Base-by-base conservation (phyloP, 2,888 invertebrate species). In the Amiota mariae region DNA sequence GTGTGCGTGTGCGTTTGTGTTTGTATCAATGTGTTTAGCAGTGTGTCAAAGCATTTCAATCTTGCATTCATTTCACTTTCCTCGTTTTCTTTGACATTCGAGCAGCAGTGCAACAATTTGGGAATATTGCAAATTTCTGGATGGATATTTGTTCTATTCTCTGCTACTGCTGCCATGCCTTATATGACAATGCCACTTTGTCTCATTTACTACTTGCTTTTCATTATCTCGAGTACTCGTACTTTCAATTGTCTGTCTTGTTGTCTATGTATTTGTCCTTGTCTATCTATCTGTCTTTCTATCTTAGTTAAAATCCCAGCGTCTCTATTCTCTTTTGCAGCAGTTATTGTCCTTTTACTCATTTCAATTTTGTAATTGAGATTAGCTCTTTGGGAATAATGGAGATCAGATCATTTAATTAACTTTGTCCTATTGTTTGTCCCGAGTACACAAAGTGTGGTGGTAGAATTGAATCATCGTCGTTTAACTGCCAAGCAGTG, bases 391-490 rank as follows among this genome's bases (percentile, higher is more conserved):
- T 84, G 84, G 86, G 85, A 80, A 85, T 85, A 87, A 87, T 85
- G 82, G 82, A 87, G 88, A 88, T 87, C 85, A 84, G 84, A 88
- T 87, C 87, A 87, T 87, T 87, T 88, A 87, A 87, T 87, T 87
- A 87, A 87, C 83, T 88, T 88, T 86, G 81, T 81, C 77, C 76
- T 36, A 6, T 36, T 76, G 78, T 80, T 75, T 59, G 59, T 59
- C 49, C 75, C 57, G 66, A 24, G 67, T 68, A 47, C 68, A 75
- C 80, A 73, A 81, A 64, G 75, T 75, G 73, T 66, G 15, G 47
- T 15, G 54, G 54, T 13, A 36, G 36, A 36, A 36, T 36, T 36
- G 36, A 36, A 36, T 36, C 36, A 36, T 36, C 3, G 36, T 36
- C 36, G 36, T 36, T 36, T 36, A 36, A 36, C 36, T 6, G 6